A percentile compares a stretch with the other conserved stretches of the same genome.
Evolutionary conservation across 2,113 vertebrate genomes (phyloP).

Genomic region (Leptocoma aspasia): DNA sequence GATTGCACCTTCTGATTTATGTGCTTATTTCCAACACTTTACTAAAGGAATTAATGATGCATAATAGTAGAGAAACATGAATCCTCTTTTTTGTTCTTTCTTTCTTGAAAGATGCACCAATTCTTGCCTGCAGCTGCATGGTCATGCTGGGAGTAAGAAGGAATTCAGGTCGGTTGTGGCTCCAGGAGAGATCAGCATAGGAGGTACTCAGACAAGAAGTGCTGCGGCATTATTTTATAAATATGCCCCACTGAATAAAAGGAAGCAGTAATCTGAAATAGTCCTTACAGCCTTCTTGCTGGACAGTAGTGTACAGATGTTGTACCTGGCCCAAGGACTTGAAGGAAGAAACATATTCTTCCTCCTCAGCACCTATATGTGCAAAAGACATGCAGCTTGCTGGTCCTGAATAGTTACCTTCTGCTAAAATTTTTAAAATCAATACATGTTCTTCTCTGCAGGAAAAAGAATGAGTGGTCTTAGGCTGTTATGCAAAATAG

Average conservation of each 20-base stretch:
- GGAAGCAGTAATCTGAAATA: background rate
- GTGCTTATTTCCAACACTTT: background rate
- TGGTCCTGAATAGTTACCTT: background rate
- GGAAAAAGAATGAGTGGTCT: background rate
- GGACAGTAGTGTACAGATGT: accelerated
- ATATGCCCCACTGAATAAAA: background rate
- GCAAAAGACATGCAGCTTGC: background rate
- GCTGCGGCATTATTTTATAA: background rate
- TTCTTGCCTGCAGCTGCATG: background rate
- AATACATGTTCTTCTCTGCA: background rate
- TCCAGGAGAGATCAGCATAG: background rate
- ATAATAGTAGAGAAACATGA: background rate
- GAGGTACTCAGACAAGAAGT: background rate
- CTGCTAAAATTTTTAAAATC: background rate
- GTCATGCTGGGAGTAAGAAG: background rate
- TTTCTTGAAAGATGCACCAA: background rate
- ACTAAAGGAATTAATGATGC: background rate
- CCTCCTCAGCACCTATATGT: background rate
- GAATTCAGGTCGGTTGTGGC: background rate
- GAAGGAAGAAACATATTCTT: background rate
- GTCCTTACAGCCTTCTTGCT: background rate
- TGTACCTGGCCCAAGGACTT: background rate
- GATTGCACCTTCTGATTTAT: background rate
- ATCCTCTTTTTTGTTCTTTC: background rate
- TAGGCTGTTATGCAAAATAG: background rate